Base-by-base conservation (phyloP, 1,140 invertebrate species). In the Adelges cooleyi region DNA sequence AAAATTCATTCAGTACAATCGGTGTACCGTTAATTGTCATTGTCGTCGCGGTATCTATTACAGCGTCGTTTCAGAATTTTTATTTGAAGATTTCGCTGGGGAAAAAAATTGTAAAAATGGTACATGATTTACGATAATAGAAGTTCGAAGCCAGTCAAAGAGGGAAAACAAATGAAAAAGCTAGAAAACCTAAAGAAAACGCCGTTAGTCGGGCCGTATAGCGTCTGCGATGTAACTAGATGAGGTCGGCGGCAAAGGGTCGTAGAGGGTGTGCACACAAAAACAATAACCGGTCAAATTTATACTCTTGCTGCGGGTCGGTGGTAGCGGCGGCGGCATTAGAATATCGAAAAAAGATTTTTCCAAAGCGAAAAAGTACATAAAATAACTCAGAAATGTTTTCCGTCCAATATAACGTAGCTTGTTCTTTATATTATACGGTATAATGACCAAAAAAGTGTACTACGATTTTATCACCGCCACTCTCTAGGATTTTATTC, bases 251-350 rank as follows among this genome's bases (percentile, higher is more conserved):
- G 40, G 40, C 3, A 6, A 18, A 13, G 40, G 4, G 40, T 44
- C 8, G 29, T 53, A 36, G 13, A 8, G 15, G 18, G 10, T 20
- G 22, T 22, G 5, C 15, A 9, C 13, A 29, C 15, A 46, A 44
- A 59, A 44, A 59, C 54, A 23, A 59, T 59, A 59, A 42, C 40
- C 23, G 40, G 54, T 59, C 23, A 44, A 59, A 59, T 59, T 44
- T 59, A 59, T 59, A 59, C 54, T 33, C 29, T 44, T 59, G 27
- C 27, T 17, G 5, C 5, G 20, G 20, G 54, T 44, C 17, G 5
- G n/a, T n/a, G 29, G 11, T 11, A 33, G 29, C 29, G 11, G 5
- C 5, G 11, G 29, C 11, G 22, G n/a, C 10, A 44, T 46, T 29
- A 44, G 54, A 59, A 59, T 59, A 59, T 44, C n/a, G 22, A 54